phyloP scores from a whole-genome alignment of 2,888 invertebrate species.

The Callosobruchus maculatus region DNA sequence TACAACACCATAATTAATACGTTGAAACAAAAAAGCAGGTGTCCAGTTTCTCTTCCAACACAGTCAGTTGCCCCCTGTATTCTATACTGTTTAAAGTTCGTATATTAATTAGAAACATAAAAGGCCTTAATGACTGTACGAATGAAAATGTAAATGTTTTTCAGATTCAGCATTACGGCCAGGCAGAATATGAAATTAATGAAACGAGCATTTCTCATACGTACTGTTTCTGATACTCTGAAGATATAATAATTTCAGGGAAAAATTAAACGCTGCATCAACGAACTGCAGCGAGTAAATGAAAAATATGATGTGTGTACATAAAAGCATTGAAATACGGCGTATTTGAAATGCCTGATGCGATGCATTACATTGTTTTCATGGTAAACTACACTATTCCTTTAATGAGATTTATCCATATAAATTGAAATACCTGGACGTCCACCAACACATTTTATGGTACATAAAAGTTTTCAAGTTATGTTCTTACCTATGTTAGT shows the following conservation, averaged over 20 bases:
- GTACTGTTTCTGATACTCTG: background rate
- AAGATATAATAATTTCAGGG: background rate
- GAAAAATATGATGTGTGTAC: background rate
- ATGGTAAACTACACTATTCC: too few relatives aligned
- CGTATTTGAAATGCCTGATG: too few relatives aligned
- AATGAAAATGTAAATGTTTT: background rate
- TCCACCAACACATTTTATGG: too few relatives aligned
- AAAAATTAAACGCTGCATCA: background rate
- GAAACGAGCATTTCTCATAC: background rate
- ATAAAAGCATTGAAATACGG: background rate
- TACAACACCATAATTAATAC: too few relatives aligned
- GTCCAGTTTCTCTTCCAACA: background rate
- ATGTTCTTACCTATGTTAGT: too few relatives aligned
- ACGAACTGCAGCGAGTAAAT: background rate
- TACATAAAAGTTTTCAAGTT: too few relatives aligned
- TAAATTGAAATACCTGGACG: too few relatives aligned
- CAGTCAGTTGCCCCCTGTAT: background rate
- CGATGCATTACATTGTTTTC: too few relatives aligned
- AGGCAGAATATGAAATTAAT: background rate
- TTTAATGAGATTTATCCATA: too few relatives aligned
- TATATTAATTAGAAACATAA: background rate
- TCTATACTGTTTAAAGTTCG: background rate
- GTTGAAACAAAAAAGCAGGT: too few relatives aligned
- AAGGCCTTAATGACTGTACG: background rate
- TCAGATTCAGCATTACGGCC: background rate